These are phyloP conservation scores for Acrossocheilus fasciatus DNA, from an alignment of 2,797 vertebrate species.

Conservation along the genomic window DNA sequence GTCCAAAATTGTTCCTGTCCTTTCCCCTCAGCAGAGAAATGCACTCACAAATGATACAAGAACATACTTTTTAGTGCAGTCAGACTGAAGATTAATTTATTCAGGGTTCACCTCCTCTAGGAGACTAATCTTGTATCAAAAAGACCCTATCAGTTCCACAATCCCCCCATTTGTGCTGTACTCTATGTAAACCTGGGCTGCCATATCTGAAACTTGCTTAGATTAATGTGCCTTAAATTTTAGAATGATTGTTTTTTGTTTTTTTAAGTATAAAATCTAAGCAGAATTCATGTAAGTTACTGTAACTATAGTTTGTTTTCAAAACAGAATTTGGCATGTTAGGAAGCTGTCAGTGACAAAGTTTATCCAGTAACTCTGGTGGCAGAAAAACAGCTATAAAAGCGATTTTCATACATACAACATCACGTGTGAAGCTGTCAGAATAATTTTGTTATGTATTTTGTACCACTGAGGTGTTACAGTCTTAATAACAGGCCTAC, in stretches of 20 bases:
- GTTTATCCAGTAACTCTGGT: not conserved
- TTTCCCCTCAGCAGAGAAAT: not conserved
- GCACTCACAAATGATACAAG: not conserved
- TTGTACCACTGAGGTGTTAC: not conserved
- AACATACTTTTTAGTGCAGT: not conserved
- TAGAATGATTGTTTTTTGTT: not conserved
- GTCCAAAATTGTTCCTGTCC: not conserved
- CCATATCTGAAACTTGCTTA: not conserved
- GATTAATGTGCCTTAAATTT: not conserved
- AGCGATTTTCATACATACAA: not conserved
- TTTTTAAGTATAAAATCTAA: not conserved
- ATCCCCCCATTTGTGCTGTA: not conserved
- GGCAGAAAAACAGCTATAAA: not conserved
- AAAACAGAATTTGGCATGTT: not conserved
- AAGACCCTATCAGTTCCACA: not conserved
- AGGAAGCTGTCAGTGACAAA: not conserved
- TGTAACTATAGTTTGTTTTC: not conserved
- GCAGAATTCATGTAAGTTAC: not conserved
- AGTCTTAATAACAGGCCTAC: not conserved
- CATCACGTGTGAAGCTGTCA: not conserved
- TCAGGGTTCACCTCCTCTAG: not conserved
- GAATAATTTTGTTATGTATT: not conserved
- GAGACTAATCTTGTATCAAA: not conserved
- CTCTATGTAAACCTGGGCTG: not conserved
- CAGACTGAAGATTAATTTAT: not conserved